Base-by-base conservation (phyloP, 2,797 vertebrate genomes). In the Coracias cyanogaster region DNA sequence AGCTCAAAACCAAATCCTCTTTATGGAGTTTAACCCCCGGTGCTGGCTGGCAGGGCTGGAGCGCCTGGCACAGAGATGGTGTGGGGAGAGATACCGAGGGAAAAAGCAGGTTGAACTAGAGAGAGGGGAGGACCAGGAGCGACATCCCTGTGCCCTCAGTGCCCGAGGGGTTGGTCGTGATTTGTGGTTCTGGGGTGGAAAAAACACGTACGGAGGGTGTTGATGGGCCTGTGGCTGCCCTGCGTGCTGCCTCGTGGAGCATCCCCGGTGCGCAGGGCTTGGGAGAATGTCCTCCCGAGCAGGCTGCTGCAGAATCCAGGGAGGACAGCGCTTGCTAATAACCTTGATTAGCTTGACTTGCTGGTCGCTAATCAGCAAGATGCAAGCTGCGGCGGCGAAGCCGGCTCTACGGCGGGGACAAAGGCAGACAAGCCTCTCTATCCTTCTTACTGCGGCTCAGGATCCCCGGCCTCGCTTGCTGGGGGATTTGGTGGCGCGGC, bases 1-100 rank as follows among this genome's bases (percentile, higher is more conserved):
- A 92, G 90, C 92, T 96, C 70, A 41, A 70, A 94, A 22, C 87
- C 73, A 96, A 97, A 97, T 97, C 96, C 95, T 96, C 96, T 94
- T 94, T 96, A 7, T 62, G 89, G 91, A 94, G n/a, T 94, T 96
- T 94, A 96, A 91, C 96, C 85, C 83, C 43, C 46, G 48, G 93
- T 25, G 80, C 4, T 82, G 93, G 74, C 80, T 88, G 91, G 85
- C 70, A 74, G 90, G 64, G 52, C 78, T 35, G 83, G 33, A 72
- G 70, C 0, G 1, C 48, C 35, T 45, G 62, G 72, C 57, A 15
- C 25, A 71, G 76, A 41, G 7, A 2, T 1, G n/a, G 39, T 26
- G 35, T 10, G 48, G 60, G 33, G 16, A 19, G 1, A 82, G 4
- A 3, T 9, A 9, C 29, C 4, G 74, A 2, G 31, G 80, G 77